Evolutionary conservation across 1,140 invertebrate genomes (phyloP).

Genomic region (Dendroctonus ponderosae): DNA sequence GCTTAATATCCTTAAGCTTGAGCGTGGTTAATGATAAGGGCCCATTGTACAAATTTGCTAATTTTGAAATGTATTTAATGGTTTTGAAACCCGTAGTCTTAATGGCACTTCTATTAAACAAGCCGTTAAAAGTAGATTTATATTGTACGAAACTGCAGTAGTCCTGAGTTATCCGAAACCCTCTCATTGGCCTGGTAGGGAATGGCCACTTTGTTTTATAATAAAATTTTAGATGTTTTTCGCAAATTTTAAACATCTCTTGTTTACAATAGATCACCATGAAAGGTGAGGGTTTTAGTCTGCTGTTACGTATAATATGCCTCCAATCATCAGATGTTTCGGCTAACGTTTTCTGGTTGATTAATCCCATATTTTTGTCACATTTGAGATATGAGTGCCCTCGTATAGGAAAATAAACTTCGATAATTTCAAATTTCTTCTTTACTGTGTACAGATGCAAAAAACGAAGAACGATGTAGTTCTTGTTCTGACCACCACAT

Average conservation of each 20-base stretch:
- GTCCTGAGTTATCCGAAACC: too few relatives aligned
- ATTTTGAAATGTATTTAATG: too few relatives aligned
- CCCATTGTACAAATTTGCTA: too few relatives aligned
- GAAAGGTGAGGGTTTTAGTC: conserved; percentile 33
- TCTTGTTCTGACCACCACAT: conserved; percentile 41
- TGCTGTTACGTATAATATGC: conserved; percentile 22
- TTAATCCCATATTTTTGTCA: conserved; percentile 41
- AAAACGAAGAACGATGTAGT: conserved; percentile 37
- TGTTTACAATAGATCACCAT: conserved; percentile 4
- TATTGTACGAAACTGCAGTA: too few relatives aligned
- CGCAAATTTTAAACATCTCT: background rate
- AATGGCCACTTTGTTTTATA: too few relatives aligned
- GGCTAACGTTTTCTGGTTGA: conserved; percentile 35
- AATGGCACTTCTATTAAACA: too few relatives aligned
- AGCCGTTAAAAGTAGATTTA: too few relatives aligned
- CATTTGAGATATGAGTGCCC: conserved; percentile 39
- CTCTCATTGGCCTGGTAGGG: too few relatives aligned
- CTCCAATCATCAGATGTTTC: conserved; percentile 37
- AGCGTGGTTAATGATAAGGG: too few relatives aligned
- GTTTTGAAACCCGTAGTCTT: too few relatives aligned
- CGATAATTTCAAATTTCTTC: conserved; percentile 24
- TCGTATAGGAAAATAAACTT: conserved; percentile 32
- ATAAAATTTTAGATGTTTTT: too few relatives aligned
- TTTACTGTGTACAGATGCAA: background rate
- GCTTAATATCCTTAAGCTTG: too few relatives aligned